A percentile compares a stretch with the other conserved stretches of the same genome.
These are phyloP conservation scores for Sinohyriopsis cumingii DNA, from an alignment of 2,888 invertebrate species.

Conservation along the genomic window DNA sequence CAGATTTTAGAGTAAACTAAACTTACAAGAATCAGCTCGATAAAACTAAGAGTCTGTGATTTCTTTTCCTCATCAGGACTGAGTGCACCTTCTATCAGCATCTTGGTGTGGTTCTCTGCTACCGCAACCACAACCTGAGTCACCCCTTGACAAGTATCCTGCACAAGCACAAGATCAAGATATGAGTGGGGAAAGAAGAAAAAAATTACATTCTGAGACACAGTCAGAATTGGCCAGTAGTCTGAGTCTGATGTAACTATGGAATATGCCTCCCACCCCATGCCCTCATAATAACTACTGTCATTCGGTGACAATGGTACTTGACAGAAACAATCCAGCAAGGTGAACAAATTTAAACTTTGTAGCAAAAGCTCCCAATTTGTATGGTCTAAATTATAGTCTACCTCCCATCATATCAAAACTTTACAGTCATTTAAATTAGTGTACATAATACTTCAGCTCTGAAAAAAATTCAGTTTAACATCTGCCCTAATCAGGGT, in stretches of 20 bases:
- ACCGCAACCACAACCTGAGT: slow-evolving; percentile 75
- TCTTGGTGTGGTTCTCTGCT: slow-evolving; percentile 81
- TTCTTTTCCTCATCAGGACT: slow-evolving; percentile 72
- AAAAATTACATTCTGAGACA: background rate
- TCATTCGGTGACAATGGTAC: no score
- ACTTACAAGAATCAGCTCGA: slow-evolving; percentile 80
- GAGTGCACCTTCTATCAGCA: slow-evolving; percentile 75
- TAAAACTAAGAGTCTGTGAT: slow-evolving; percentile 78
- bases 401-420: no score
- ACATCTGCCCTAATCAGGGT: no score
- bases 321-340: no score
- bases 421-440: no score
- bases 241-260: background rate
- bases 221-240: background rate
- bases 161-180: slow-evolving; percentile 25
- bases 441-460: no score
- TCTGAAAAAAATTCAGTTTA: no score
- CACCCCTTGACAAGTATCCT: slow-evolving; percentile 77
- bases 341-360: no score
- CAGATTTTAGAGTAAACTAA: background rate
- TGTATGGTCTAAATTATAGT: no score
- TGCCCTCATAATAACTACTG: no score
- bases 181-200: background rate
- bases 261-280: background rate
- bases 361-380: no score